Base-by-base conservation (phyloP, 2,888 invertebrate genomes). In the Hofmannophila pseudospretella region DNA sequence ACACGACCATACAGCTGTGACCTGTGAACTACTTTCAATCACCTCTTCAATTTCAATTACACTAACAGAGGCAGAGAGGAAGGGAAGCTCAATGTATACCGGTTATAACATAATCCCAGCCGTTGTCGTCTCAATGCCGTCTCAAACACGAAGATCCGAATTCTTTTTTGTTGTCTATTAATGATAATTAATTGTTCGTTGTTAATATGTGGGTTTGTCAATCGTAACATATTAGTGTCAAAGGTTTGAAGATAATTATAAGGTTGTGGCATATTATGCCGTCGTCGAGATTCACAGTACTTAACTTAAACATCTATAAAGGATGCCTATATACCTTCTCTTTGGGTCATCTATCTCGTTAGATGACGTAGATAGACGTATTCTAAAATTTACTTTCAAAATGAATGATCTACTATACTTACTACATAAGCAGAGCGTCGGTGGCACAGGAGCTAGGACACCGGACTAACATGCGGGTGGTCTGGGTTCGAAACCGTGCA, bases 91-190 rank as follows among this genome's bases (percentile, higher is more conserved):
- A 39, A 13, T 1, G 5, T 47, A 47, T 9, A 42, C 14, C 75
- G 73, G 79, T 61, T 62, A 67, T 55, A 58, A 61, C 59, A 66
- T 73, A 77, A 82, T 80, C 71, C 77, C 64, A 71, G 58, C 64
- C 59, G 73, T 74, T 84, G 84, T 84, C 81, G 66, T 82, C 80
- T 85, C 85, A 85, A 84, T 85, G 85, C 81, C 82, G 74, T 66
- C 66, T 72, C 56, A 63, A 62, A 60, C 84, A 84, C 84, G 84
- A 80, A 61, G 64, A 76, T 75, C 70, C 67, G 54, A 66, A 65
- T 68, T 71, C 73, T 76, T 80, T 79, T 71, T 65, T 54, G 62
- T 49, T 61, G 59, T 70, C 56, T 71, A 55, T 66, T 79, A 80
- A 77, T 77, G 70, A 76, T 79, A 74, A 81, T 79, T 81, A 80